Percentiles rank a stretch among this genome's conserved stretches.
These are phyloP conservation scores for Scrobipalpa atriplicella DNA, from an alignment of 2,888 invertebrate species.

Conservation along the genomic window DNA sequence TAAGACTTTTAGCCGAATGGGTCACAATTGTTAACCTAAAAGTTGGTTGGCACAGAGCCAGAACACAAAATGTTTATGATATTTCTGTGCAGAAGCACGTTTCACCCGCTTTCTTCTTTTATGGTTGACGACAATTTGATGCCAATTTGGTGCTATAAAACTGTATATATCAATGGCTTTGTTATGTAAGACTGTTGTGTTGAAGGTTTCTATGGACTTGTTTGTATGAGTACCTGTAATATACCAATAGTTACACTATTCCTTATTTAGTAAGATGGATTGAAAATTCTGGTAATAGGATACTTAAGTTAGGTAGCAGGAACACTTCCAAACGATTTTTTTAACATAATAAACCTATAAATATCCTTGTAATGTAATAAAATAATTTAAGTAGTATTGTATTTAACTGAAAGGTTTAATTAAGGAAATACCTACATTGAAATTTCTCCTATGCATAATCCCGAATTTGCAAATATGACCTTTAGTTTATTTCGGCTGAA, in stretches of 20 bases:
- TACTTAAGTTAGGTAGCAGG: background rate
- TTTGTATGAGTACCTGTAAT: background rate
- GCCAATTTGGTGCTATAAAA: slow-evolving; percentile 34
- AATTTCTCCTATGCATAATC: too few relatives aligned
- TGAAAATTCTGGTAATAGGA: slow-evolving; percentile 5
- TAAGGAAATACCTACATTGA: too few relatives aligned
- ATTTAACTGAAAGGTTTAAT: too few relatives aligned
- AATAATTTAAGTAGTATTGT: too few relatives aligned
- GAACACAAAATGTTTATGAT: slow-evolving; percentile 70
- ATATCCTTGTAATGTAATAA: too few relatives aligned
- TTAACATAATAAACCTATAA: too few relatives aligned
- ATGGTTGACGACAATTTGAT: slow-evolving; percentile 58
- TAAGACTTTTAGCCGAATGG: slow-evolving; percentile 14
- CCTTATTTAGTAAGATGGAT: slow-evolving; percentile 9
- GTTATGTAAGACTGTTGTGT: slow-evolving; percentile 33
- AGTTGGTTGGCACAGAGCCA: slow-evolving; percentile 64
- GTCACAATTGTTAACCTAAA: slow-evolving; percentile 61
- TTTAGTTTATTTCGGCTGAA: too few relatives aligned
- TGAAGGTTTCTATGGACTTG: slow-evolving; percentile 32
- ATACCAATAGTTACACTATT: background rate
- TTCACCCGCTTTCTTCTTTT: slow-evolving; percentile 70
- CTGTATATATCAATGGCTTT: slow-evolving; percentile 34
- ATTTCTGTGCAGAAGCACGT: slow-evolving; percentile 73
- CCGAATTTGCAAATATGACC: too few relatives aligned
- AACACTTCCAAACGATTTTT: too few relatives aligned